Evolutionary conservation across 2,113 vertebrate species (phyloP).

Genomic region (Thalassarche chlororhynchos): DNA sequence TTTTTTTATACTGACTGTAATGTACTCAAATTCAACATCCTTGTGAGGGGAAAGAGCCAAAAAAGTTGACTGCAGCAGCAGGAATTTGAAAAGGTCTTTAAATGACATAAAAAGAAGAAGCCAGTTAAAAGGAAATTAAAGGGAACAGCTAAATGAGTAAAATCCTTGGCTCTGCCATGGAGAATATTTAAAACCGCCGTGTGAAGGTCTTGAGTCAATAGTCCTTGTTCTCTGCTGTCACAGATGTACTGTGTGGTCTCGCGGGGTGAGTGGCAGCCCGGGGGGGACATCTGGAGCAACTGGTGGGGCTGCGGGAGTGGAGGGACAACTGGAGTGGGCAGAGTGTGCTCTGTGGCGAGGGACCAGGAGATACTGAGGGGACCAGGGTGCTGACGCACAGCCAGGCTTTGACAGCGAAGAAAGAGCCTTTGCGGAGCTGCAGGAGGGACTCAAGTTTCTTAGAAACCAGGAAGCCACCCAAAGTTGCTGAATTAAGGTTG

Average conservation of each 20-base stretch:
- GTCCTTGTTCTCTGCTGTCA: neutral
- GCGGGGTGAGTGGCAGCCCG: accelerated
- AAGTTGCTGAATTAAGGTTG: neutral
- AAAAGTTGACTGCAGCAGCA: neutral
- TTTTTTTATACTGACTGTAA: neutral
- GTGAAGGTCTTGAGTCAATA: neutral
- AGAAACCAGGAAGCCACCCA: neutral
- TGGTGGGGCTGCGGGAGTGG: neutral
- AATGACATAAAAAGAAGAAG: neutral
- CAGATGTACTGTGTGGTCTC: neutral
- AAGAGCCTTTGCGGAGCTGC: neutral
- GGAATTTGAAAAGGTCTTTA: neutral
- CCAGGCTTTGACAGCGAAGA: neutral
- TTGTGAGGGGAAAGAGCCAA: neutral
- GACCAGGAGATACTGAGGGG: neutral
- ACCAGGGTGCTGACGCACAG: accelerated
- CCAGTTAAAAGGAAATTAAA: neutral
- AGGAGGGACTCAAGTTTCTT: neutral
- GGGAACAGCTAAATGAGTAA: neutral
- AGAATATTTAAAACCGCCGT: neutral
- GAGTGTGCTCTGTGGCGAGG: accelerated
- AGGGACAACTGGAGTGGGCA: neutral
- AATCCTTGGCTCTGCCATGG: neutral
- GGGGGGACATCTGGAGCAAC: neutral
- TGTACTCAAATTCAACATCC: neutral